phyloP scores from a whole-genome alignment of 2,888 invertebrate genomes.

The Steromphala cineraria region DNA sequence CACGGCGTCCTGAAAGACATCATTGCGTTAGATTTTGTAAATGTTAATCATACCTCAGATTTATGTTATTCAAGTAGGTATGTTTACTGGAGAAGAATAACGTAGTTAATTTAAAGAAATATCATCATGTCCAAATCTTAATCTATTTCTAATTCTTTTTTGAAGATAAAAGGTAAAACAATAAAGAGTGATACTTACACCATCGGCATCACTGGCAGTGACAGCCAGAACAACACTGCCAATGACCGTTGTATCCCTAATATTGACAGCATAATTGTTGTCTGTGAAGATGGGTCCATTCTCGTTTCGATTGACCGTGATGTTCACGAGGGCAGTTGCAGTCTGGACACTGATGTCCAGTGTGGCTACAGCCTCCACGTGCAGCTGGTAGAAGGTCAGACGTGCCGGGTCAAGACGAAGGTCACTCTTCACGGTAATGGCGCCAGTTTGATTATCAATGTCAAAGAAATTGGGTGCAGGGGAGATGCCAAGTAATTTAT shows the following conservation, averaged over 20 bases:
- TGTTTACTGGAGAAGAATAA: too few species aligned
- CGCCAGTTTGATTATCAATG: constrained; percentile 41
- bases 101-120: too few species aligned
- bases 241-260: constrained; percentile 51
- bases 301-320: constrained; percentile 65
- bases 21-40: background rate
- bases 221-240: constrained; percentile 52
- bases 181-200: constrained; percentile 33
- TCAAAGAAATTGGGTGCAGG: constrained; percentile 50
- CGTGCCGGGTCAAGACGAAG: constrained; percentile 52
- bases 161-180: background rate
- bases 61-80: too few species aligned
- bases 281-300: constrained; percentile 60
- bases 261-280: constrained; percentile 41
- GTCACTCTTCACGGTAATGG: constrained; percentile 45
- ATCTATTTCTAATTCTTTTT: background rate
- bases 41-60: background rate
- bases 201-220: constrained; percentile 63
- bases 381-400: constrained; percentile 53
- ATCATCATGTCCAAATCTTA: too few species aligned
- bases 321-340: constrained; percentile 59
- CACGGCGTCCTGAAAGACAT: constrained; percentile 41
- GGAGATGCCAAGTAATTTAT: constrained; percentile 46
- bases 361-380: constrained; percentile 52
- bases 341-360: constrained; percentile 54